Evolutionary conservation across 2,888 invertebrate species (phyloP).

Genomic region (Papilio gigon): DNA sequence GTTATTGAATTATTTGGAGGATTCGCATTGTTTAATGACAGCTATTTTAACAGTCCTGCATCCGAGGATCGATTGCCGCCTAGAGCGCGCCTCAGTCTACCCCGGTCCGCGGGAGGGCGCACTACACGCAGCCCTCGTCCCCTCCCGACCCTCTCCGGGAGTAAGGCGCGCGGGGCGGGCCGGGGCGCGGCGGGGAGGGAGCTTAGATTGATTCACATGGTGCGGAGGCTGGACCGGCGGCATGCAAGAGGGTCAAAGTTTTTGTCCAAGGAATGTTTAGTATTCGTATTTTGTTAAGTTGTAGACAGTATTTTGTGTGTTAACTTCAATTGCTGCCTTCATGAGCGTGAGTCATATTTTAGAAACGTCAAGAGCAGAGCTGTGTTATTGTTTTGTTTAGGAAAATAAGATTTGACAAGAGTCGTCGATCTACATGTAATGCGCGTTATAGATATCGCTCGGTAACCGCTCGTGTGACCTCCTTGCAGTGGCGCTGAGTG

Average conservation of each 20-base stretch:
- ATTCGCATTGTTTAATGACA: constrained; percentile 34
- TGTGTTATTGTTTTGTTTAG: too few species aligned
- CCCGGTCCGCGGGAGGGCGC: constrained; percentile 60
- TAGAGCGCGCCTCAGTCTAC: constrained; percentile 20
- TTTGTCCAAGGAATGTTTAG: background rate
- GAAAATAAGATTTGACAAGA: background rate
- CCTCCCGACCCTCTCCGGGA: constrained; percentile 53
- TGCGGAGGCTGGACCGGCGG: constrained; percentile 69
- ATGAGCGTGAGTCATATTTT: too few species aligned
- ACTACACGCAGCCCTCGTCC: constrained; percentile 55
- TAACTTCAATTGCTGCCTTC: too few species aligned
- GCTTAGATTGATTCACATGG: constrained; percentile 68
- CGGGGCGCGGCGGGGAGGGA: constrained; percentile 60
- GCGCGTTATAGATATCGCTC: background rate
- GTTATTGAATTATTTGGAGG: constrained; percentile 6
- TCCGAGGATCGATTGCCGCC: constrained; percentile 33
- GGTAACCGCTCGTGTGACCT: constrained; percentile 1
- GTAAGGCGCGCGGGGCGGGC: constrained; percentile 44
- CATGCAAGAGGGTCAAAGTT: constrained; percentile 44
- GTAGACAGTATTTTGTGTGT: background rate
- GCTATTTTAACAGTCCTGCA: constrained; percentile 33
- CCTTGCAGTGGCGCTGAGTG: background rate
- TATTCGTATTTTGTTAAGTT: background rate
- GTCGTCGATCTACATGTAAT: background rate
- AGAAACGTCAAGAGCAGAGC: too few species aligned